Percentiles rank a stretch among this genome's conserved stretches.
These are phyloP conservation scores for Cenopis cana DNA, from an alignment of 2,888 invertebrate genomes.

Conservation along the genomic window DNA sequence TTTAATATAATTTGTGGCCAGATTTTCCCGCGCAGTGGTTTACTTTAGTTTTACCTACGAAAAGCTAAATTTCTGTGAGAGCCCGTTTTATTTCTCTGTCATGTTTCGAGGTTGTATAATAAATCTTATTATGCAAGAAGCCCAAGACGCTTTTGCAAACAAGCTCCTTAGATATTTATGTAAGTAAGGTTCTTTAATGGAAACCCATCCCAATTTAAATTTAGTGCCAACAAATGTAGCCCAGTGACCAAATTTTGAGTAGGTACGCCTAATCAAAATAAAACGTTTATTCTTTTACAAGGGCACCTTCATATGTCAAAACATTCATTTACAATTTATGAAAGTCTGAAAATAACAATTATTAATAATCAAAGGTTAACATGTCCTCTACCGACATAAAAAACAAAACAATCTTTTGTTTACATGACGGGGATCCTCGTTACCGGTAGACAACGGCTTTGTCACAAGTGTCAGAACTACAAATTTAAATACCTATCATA, in stretches of 20 bases:
- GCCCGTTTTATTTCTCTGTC: neutral
- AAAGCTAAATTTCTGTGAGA: conserved; percentile 15
- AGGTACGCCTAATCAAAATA: too few relatives aligned
- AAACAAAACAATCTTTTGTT: too few relatives aligned
- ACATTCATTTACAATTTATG: too few relatives aligned
- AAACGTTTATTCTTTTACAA: too few relatives aligned
- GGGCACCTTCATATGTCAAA: too few relatives aligned
- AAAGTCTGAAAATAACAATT: too few relatives aligned
- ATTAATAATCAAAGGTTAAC: too few relatives aligned
- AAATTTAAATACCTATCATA: too few relatives aligned
- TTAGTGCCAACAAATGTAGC: neutral
- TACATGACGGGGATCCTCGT: too few relatives aligned
- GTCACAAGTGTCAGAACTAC: too few relatives aligned
- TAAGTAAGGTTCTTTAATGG: neutral
- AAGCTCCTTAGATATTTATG: neutral
- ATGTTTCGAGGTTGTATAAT: conserved; percentile 14
- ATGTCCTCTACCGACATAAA: too few relatives aligned
- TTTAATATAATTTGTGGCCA: neutral
- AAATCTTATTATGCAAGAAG: conserved; percentile 20
- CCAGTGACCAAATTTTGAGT: neutral
- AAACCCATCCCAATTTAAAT: neutral
- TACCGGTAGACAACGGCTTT: too few relatives aligned
- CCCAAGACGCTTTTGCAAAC: conserved; percentile 2
- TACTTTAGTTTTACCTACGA: conserved; percentile 23
- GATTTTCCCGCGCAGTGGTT: conserved; percentile 9